phyloP scores from a whole-genome alignment of 2,797 vertebrate genomes.

The Phataginus tricuspis region DNA sequence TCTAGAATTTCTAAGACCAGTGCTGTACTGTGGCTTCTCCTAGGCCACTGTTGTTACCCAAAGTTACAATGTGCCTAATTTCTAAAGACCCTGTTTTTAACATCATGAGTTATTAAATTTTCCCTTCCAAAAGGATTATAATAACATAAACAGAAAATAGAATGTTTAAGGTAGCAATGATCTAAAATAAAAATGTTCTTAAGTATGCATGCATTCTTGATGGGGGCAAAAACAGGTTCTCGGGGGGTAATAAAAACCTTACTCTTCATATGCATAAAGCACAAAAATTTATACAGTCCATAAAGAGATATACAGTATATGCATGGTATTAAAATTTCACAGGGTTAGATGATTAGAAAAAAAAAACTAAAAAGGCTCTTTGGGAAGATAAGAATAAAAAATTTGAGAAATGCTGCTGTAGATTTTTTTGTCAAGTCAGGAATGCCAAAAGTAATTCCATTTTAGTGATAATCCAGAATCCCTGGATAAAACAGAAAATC shows the following conservation, averaged over 20 bases:
- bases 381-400: slow-evolving; percentile 19
- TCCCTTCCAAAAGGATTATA: background rate
- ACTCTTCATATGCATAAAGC: background rate
- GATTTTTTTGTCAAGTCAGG: slow-evolving; percentile 2
- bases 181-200: background rate
- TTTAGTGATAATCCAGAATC: slow-evolving; percentile 37
- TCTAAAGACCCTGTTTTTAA: slow-evolving; percentile 18
- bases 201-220: background rate
- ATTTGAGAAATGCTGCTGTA: background rate
- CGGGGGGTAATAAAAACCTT: background rate
- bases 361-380: background rate
- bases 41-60: background rate
- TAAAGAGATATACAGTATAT: background rate
- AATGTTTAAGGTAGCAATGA: background rate
- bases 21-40: background rate
- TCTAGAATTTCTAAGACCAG: background rate
- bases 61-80: slow-evolving; percentile 8
- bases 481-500: background rate
- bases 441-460: background rate
- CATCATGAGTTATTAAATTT: background rate
- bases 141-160: background rate
- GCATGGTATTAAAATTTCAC: slow-evolving; percentile 34
- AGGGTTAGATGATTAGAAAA: background rate
- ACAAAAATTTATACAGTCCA: background rate
- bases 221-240: background rate